Base-by-base conservation (phyloP, 2,888 invertebrate genomes). In the Fragum whitleyi region DNA sequence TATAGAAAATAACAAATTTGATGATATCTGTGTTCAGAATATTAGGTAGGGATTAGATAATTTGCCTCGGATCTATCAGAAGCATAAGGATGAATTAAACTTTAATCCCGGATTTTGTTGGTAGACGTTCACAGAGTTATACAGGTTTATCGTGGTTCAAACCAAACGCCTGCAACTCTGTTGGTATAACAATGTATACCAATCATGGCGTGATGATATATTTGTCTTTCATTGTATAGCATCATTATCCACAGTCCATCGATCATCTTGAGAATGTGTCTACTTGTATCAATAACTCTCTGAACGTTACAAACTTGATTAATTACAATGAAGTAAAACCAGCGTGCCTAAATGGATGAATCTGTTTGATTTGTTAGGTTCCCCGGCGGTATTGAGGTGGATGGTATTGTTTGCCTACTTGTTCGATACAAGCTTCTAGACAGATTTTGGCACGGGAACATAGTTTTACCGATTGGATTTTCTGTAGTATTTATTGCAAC, bases 401-500 rank as follows among this genome's bases (percentile, higher is more conserved):
- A 14, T 14, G 5, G 14, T n/a, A 47, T 47, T 47, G 47, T 47
- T 47, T 47, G 47, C 47, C n/a, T 14, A 47, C 47, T 47, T 47
- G 47, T 47, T 47, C 47, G 14, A 47, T 47, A 47, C 47, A 47
- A 19, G 47, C 47, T 47, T 16, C n/a, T 9, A 47, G 47, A 47
- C 47, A n/a, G n/a, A 3, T 47, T 47, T 47, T 70, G 70, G 55
- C 70, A 57, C 14, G 32, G 32, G 26, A 55, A 70, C 36, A 16
- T n/a, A n/a, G 47, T 47, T 14, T 19, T 39, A 5, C n/a, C 47
- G 65, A 65, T 65, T 65, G 39, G 65, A 65, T 65, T 65, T 32
- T 39, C 42, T 28, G 36, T 32, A 36, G 26, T 70, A 70, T 70
- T 70, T 57, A 70, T 70, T 70, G 57, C 53, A 70, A 28, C 55